Evolutionary conservation across 2,113 vertebrate species (phyloP).

Genomic region (Aleadryas rufinucha): DNA sequence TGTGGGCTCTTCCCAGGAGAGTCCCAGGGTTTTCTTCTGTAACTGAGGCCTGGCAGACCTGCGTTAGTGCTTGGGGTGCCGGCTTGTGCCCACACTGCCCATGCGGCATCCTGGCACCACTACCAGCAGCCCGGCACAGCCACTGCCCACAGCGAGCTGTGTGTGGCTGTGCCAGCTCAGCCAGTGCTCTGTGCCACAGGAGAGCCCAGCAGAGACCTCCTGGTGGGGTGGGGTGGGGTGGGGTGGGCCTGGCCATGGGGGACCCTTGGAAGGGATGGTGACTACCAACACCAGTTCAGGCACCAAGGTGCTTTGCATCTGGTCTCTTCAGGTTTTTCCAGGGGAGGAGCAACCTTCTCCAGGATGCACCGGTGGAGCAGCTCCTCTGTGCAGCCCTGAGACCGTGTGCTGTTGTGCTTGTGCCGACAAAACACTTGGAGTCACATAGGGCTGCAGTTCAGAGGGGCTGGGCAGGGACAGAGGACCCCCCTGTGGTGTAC

Average conservation of each 20-base stretch:
- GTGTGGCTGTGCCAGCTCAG: background rate
- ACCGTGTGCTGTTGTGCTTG: background rate
- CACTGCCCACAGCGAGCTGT: background rate
- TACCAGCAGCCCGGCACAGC: background rate
- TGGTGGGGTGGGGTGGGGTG: background rate
- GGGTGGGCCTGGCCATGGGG: accelerated
- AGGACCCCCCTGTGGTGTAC: accelerated
- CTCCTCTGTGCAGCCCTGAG: background rate
- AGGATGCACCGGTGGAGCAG: accelerated
- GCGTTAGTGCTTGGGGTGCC: background rate
- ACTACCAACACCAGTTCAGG: background rate
- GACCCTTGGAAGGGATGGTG: background rate
- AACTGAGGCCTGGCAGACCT: background rate
- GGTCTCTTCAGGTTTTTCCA: background rate
- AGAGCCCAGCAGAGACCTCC: background rate
- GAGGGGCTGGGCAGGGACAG: background rate
- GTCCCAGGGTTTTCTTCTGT: background rate
- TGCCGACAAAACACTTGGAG: background rate
- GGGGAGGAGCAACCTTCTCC: background rate
- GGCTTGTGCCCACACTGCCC: background rate
- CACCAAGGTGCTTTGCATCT: background rate
- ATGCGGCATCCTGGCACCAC: accelerated
- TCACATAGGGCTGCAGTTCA: accelerated
- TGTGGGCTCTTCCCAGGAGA: background rate
- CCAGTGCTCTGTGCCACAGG: background rate